These are phyloP conservation scores for Entomobrya proxima DNA, from an alignment of 2,888 invertebrate species.

Conservation along the genomic window DNA sequence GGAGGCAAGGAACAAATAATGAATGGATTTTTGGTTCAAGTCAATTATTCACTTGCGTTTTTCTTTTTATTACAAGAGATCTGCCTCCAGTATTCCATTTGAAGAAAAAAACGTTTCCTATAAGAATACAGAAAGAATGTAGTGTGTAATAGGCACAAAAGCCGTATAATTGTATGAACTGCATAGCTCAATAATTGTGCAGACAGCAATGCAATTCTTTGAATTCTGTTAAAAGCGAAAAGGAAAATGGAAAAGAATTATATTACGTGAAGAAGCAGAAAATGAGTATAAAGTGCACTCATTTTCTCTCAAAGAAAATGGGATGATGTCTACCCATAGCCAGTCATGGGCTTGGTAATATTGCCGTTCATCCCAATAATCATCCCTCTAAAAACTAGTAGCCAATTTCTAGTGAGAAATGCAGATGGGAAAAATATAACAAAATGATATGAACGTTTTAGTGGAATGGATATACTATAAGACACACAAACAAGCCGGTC, in stretches of 20 bases:
- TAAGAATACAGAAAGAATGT: not conserved
- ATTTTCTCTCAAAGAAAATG: not conserved
- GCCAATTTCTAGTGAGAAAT: conserved; percentile 15
- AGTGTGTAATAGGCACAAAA: not conserved
- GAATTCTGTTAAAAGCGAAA: conserved; percentile 27
- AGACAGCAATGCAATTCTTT: conserved; percentile 51
- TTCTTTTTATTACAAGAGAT: conserved; percentile 14
- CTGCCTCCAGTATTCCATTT: not conserved
- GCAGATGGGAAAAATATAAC: no score
- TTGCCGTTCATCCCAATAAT: not conserved
- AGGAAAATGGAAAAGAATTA: not conserved
- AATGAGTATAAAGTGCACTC: not conserved
- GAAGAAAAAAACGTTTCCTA: not conserved
- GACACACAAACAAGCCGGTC: conserved; percentile 43
- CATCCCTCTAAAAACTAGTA: conserved; percentile 37
- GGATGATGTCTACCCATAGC: not conserved
- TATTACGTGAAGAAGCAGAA: not conserved
- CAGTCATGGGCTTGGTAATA: not conserved
- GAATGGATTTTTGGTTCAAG: conserved; percentile 58
- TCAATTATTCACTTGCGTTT: conserved; percentile 61
- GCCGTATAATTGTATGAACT: not conserved
- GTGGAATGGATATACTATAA: conserved; percentile 37
- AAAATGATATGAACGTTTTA: not conserved
- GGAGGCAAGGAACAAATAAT: conserved; percentile 48
- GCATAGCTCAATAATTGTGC: conserved; percentile 53